Evolutionary conservation across 2,888 invertebrate species (phyloP).

Genomic region (Phaonia tiefii): DNA sequence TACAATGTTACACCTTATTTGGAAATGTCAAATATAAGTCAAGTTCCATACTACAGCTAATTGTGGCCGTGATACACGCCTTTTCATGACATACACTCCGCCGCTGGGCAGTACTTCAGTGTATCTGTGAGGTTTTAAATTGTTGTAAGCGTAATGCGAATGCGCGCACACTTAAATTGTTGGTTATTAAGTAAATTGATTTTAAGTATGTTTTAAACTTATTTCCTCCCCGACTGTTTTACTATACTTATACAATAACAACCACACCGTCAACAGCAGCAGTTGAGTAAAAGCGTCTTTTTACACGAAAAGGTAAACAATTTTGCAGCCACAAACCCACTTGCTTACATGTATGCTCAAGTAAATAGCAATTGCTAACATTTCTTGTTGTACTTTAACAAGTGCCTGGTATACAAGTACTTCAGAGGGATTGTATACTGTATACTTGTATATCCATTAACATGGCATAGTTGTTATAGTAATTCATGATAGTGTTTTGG

Average conservation of each 20-base stretch:
- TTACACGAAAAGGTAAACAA: conserved; percentile 63
- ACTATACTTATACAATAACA: conserved; percentile 38
- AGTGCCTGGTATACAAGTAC: background rate
- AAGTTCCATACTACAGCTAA: no score
- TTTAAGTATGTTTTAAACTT: conserved; percentile 79
- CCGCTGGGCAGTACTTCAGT: background rate
- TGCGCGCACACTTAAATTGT: conserved; percentile 78
- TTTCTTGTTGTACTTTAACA: conserved; percentile 22
- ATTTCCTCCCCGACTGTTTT: conserved; percentile 68
- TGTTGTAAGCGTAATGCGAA: conserved; percentile 61
- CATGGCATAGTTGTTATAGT: conserved; percentile 11
- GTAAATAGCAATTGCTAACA: conserved; percentile 30
- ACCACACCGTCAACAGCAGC: conserved; percentile 21
- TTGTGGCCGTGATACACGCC: no score
- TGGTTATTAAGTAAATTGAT: conserved; percentile 81
- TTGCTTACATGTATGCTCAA: conserved; percentile 50
- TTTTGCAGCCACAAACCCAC: conserved; percentile 47
- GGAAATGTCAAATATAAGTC: no score
- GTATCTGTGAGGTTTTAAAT: conserved; percentile 32
- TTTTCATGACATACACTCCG: no score
- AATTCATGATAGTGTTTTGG: conserved; percentile 54
- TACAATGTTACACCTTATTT: no score
- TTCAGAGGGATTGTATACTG: conserved; percentile 33
- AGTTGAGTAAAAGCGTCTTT: conserved; percentile 25
- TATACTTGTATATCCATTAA: background rate